Evolutionary conservation across 2,888 invertebrate species (phyloP).

Genomic region (Pediacus dermestoides): DNA sequence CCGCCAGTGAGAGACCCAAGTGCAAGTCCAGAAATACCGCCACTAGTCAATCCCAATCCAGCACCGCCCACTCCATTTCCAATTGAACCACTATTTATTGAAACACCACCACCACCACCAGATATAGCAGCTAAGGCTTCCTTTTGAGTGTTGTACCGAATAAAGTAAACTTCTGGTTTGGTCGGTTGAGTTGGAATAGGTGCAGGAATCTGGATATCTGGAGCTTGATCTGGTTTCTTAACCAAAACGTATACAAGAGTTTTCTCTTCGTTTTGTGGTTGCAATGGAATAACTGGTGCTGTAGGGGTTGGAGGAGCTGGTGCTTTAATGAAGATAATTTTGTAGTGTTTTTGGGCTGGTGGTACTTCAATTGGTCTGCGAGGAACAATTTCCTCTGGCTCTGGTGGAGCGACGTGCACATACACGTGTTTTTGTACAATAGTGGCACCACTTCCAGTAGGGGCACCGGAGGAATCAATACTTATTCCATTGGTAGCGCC

Average conservation of each 20-base stretch:
- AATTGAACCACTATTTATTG: slow-evolving; percentile 6
- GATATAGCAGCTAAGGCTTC: slow-evolving; percentile 34
- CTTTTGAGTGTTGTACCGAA: slow-evolving; percentile 74
- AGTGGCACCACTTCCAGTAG: slow-evolving; percentile 43
- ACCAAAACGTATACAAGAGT: slow-evolving; percentile 85
- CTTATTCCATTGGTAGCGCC: background rate
- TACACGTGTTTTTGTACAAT: slow-evolving; percentile 81
- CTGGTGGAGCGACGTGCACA: slow-evolving; percentile 83
- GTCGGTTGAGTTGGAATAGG: slow-evolving; percentile 77
- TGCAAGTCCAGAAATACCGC: slow-evolving; percentile 1
- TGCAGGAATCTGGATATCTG: slow-evolving; percentile 76
- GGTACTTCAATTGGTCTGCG: slow-evolving; percentile 63
- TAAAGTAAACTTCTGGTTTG: slow-evolving; percentile 89
- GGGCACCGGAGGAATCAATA: background rate
- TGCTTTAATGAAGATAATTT: slow-evolving; percentile 83
- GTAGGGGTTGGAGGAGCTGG: slow-evolving; percentile 61
- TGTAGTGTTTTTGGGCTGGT: slow-evolving; percentile 80
- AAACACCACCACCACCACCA: slow-evolving; percentile 6
- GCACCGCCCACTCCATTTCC: slow-evolving; percentile 7
- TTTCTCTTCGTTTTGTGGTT: slow-evolving; percentile 82
- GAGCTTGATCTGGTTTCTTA: slow-evolving; percentile 82
- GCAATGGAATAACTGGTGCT: slow-evolving; percentile 72
- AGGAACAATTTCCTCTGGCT: slow-evolving; percentile 64
- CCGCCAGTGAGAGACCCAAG: background rate
- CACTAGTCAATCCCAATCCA: slow-evolving; percentile 9